These are phyloP conservation scores for Drosophila birchii DNA, from an alignment of 2,888 invertebrate species.

Conservation along the genomic window DNA sequence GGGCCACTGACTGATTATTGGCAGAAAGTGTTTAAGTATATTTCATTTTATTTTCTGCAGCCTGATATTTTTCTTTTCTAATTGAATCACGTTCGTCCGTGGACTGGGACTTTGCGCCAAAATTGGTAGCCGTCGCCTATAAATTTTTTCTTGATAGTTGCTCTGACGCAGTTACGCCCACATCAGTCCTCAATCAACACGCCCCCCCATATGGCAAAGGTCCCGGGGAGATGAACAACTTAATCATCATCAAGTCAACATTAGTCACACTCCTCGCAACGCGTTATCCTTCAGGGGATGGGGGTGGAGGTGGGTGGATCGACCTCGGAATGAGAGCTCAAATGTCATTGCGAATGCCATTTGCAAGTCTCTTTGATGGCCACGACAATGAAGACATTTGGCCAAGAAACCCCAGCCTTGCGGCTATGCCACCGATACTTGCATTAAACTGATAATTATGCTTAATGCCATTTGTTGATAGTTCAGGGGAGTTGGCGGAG, in stretches of 20 bases:
- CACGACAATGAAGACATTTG: slow-evolving; percentile 64
- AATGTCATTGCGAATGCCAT: slow-evolving; percentile 70
- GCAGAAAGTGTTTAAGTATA: slow-evolving; percentile 54
- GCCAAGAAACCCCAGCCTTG: slow-evolving; percentile 48
- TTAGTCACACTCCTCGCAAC: slow-evolving; percentile 72
- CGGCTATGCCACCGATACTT: slow-evolving; percentile 40
- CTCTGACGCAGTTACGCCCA: slow-evolving; percentile 47
- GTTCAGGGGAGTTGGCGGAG: slow-evolving; percentile 10
- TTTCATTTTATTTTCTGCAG: slow-evolving; percentile 42
- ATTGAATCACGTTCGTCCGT: slow-evolving; percentile 72
- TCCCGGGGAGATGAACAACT: slow-evolving; percentile 62
- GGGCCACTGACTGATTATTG: slow-evolving; percentile 68
- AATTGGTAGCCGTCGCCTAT: slow-evolving; percentile 43
- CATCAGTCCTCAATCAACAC: slow-evolving; percentile 53
- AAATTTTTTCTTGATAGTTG: slow-evolving; percentile 49
- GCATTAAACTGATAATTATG: slow-evolving; percentile 70
- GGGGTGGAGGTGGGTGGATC: not conserved
- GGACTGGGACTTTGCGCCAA: slow-evolving; percentile 55
- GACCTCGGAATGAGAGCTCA: slow-evolving; percentile 39
- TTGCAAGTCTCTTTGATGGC: slow-evolving; percentile 76
- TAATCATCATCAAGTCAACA: slow-evolving; percentile 77
- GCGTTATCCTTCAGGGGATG: slow-evolving; percentile 60
- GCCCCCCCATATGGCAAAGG: slow-evolving; percentile 57
- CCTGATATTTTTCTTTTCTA: slow-evolving; percentile 53
- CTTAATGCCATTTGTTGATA: slow-evolving; percentile 58